phyloP scores from a whole-genome alignment of 1,140 invertebrate species.

The Maniola jurtina region DNA sequence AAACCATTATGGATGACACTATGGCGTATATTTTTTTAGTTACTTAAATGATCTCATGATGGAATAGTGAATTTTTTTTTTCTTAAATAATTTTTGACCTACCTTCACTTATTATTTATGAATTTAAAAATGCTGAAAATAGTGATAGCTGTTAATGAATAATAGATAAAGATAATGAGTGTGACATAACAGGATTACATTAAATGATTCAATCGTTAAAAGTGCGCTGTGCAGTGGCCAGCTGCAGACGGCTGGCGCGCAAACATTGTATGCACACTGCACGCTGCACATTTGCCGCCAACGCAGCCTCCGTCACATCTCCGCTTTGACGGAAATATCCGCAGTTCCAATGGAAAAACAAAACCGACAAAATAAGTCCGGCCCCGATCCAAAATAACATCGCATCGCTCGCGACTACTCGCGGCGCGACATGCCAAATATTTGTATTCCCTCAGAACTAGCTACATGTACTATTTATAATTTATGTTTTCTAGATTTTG shows the following conservation, averaged over 20 bases:
- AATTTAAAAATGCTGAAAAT: no score
- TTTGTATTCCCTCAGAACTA: conserved; percentile 10
- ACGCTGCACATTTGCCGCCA: conserved; percentile 26
- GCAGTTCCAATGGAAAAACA: conserved; percentile 33
- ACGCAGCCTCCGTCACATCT: background rate
- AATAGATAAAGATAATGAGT: background rate
- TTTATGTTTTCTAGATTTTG: background rate
- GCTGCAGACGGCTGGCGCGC: conserved; percentile 16
- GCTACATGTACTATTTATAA: conserved; percentile 3
- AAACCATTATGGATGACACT: no score
- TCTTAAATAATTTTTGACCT: no score
- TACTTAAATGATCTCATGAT: no score
- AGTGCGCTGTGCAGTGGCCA: conserved; percentile 29
- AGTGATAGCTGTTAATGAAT: conserved; percentile 41
- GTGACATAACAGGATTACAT: conserved; percentile 16
- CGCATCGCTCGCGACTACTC: conserved; percentile 18
- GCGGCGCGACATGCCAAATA: conserved; percentile 34
- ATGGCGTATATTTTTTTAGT: no score
- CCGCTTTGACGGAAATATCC: conserved; percentile 40
- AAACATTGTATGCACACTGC: conserved; percentile 8
- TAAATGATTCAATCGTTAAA: conserved; percentile 33
- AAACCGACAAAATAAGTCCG: conserved; percentile 47
- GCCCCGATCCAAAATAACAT: conserved; percentile 61
- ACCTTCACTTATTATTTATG: no score
- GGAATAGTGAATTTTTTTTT: no score